These are phyloP conservation scores for Chlorodrepanis virens DNA, from an alignment of 2,113 vertebrate species.

Conservation along the genomic window DNA sequence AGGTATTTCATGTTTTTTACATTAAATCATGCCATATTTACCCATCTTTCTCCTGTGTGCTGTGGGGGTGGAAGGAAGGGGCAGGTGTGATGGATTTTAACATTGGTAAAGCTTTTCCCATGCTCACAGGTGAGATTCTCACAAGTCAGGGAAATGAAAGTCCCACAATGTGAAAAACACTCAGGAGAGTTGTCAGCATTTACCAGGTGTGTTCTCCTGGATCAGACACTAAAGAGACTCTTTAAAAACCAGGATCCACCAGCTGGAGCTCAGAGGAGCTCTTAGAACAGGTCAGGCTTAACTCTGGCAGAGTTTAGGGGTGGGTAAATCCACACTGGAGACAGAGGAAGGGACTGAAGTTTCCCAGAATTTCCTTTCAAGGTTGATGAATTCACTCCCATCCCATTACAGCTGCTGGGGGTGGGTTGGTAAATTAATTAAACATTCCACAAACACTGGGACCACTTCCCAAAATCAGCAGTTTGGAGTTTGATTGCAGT, in stretches of 20 bases:
- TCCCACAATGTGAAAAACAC: neutral
- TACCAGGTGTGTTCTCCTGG: neutral
- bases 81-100: neutral
- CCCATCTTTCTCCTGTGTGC: neutral
- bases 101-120: neutral
- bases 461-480: neutral
- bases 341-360: neutral
- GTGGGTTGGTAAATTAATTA: neutral
- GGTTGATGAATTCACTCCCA: neutral
- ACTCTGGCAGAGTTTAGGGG: neutral
- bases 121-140: neutral
- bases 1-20: rapidly evolving
- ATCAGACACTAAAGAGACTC: neutral
- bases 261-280: neutral
- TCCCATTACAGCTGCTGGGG: neutral
- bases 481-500: neutral
- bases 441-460: neutral
- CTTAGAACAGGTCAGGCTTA: neutral
- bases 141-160: neutral
- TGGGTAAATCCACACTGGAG: neutral
- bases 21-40: neutral
- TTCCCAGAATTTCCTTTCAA: neutral
- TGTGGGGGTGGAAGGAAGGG: neutral
- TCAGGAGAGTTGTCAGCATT: neutral
- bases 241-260: neutral